phyloP scores from a whole-genome alignment of 1,140 invertebrate species.

The Chlorops oryzae region DNA sequence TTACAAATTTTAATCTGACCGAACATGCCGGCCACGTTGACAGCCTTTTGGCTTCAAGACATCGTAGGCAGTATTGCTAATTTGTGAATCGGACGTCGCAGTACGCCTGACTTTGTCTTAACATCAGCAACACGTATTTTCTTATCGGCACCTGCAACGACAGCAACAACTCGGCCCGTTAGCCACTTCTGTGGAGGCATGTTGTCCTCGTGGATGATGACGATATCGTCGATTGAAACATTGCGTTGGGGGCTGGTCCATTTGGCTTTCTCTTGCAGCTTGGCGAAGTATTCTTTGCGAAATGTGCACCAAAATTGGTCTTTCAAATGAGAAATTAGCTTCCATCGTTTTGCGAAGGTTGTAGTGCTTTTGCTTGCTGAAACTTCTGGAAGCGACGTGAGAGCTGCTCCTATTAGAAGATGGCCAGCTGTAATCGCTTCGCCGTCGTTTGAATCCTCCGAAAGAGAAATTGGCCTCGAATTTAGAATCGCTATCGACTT shows the following conservation, averaged over 20 bases:
- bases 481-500: conserved; percentile 26
- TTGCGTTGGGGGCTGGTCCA: conserved; percentile 22
- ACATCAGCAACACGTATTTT: conserved; percentile 37
- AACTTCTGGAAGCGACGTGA: not conserved
- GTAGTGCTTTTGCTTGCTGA: no score
- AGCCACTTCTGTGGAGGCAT: conserved; percentile 38
- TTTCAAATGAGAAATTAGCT: not conserved
- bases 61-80: conserved; percentile 1
- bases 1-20: no score
- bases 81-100: conserved; percentile 18
- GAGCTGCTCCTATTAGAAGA: conserved; percentile 22
- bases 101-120: conserved; percentile 18
- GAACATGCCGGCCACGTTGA: not conserved
- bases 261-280: conserved; percentile 29
- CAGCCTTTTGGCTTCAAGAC: no score
- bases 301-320: conserved; percentile 27
- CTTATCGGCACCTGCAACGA: conserved; percentile 36
- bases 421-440: conserved; percentile 25
- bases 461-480: conserved; percentile 8
- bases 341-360: not conserved
- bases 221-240: conserved; percentile 26
- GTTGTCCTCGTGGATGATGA: conserved; percentile 34
- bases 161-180: conserved; percentile 34
- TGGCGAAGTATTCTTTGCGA: conserved; percentile 23
- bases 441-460: conserved; percentile 14